Evolutionary conservation across 2,888 invertebrate species (phyloP).

Genomic region (Molorchus minor): DNA sequence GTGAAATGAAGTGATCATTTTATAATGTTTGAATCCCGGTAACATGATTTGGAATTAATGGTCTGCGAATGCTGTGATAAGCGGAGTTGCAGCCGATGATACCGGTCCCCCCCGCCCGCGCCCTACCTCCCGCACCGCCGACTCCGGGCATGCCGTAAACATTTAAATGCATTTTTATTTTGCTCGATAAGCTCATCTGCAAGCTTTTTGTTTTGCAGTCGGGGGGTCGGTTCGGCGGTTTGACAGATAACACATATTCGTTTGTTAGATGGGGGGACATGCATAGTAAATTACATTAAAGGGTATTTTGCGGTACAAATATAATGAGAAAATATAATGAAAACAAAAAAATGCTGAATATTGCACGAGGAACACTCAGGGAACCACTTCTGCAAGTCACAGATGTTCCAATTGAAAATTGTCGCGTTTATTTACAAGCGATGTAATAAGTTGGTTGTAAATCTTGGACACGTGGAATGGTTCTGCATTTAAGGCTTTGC

Average conservation of each 20-base stretch:
- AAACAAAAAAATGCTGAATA: too few relatives aligned
- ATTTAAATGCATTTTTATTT: constrained; percentile 60
- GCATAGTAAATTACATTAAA: too few relatives aligned
- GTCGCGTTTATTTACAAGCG: too few relatives aligned
- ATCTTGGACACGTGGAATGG: too few relatives aligned
- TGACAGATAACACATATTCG: constrained; percentile 8
- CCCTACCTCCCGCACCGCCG: constrained; percentile 26
- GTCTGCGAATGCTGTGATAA: constrained; percentile 63
- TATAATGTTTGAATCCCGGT: constrained; percentile 64
- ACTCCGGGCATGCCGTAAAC: constrained; percentile 49
- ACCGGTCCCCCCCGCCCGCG: constrained; percentile 31
- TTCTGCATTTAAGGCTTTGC: too few relatives aligned
- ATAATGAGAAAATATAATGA: too few relatives aligned
- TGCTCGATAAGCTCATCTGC: constrained; percentile 20
- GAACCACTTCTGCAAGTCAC: too few relatives aligned
- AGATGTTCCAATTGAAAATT: too few relatives aligned
- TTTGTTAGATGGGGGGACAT: too few relatives aligned
- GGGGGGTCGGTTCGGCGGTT: not conserved
- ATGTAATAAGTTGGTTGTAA: too few relatives aligned
- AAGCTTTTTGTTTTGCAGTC: constrained; percentile 19
- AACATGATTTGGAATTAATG: constrained; percentile 65
- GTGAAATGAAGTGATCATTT: constrained; percentile 65
- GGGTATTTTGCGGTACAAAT: too few relatives aligned
- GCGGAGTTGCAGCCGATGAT: constrained; percentile 52
- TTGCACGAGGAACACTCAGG: too few relatives aligned